phyloP scores from a whole-genome alignment of 1,140 invertebrate genomes.

The Zelostemma sp. region DNA sequence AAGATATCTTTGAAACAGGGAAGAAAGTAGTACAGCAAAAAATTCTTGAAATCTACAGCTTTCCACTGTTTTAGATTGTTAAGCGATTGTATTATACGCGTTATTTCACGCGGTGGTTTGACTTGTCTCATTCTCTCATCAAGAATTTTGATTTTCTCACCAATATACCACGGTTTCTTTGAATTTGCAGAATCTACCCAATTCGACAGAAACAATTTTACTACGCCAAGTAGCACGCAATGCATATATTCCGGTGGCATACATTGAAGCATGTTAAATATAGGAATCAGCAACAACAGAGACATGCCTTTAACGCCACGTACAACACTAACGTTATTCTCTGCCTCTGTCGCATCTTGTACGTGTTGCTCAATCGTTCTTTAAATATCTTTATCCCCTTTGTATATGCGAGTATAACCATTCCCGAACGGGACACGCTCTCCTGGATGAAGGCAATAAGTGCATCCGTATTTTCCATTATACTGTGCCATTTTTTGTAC shows the following conservation, averaged over 20 bases:
- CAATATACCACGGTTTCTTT: constrained; percentile 20
- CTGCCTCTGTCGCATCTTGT: not conserved
- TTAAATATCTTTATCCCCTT: not conserved
- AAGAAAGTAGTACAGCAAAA: constrained; percentile 37
- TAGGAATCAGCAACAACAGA: constrained; percentile 22
- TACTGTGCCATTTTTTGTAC: constrained; percentile 24
- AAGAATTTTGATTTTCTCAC: constrained; percentile 11
- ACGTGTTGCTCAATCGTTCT: constrained; percentile 7
- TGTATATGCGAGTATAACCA: constrained; percentile 4
- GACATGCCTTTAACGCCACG: not conserved
- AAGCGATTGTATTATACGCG: constrained; percentile 28
- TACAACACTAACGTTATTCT: not conserved
- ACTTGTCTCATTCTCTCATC: constrained; percentile 12
- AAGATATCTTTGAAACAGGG: constrained; percentile 30
- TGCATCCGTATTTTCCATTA: constrained; percentile 12
- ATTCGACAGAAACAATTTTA: constrained; percentile 11
- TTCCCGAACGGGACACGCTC: constrained; percentile 2
- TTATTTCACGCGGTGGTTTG: constrained; percentile 35
- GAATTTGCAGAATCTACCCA: constrained; percentile 36
- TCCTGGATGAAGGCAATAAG: constrained; percentile 11
- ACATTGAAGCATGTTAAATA: constrained; percentile 39
- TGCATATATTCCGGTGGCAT: constrained; percentile 50
- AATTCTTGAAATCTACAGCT: too few relatives aligned
- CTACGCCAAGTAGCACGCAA: constrained; percentile 6
- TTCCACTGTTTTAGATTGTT: constrained; percentile 37